Evolutionary conservation across 2,888 invertebrate genomes (phyloP), one percentile per base, ranked within the genome.

Genomic region (Osmoderma eremita): DNA sequence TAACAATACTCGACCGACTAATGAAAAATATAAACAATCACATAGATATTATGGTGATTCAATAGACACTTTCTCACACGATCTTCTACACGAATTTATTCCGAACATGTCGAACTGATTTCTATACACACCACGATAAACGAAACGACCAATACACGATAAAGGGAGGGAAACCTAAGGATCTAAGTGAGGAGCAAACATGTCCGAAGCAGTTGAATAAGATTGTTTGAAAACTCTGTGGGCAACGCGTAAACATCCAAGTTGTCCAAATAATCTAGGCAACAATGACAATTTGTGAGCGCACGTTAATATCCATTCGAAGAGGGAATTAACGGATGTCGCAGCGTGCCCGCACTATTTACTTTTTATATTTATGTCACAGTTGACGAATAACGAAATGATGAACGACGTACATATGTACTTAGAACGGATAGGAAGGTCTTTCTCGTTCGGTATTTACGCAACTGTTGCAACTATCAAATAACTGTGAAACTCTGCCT

Each of bases 261-360:
- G 45, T 48, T 61, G 58, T 45, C 30, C 58, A 61, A 61, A 61
- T 61, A 61, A 45, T 61, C 58, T 45, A 24, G 10, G 30, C 45
- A 61, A 45, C 58, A 61, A 61, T 61, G 45, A 61, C 24, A 61
- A 61, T 61, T 61, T 61, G 58, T 61, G 45, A 36, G 30, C 30
- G 12, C 12, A 22, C 41, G 56, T 56, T 56, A 56, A 56, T 56
- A 22, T 42, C 56, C 41, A 56, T 56, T 41, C 22, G 22, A 56
- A 41, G 6, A 13, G 39, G 56, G 17, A 41, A 56, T 56, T 56
- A 56, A 56, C 41, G 41, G 18, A 17, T 13, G 12, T 38, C 12
- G 17, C 36, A 8, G 41, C 20, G 6, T 36, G 22, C 22, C 22
- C 13, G 12, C 50, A 13, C 4, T 56, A 41, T 56, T 56, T 56